Evolutionary conservation across 2,797 vertebrate species (phyloP).

Genomic region (Enteromius paludinosus): DNA sequence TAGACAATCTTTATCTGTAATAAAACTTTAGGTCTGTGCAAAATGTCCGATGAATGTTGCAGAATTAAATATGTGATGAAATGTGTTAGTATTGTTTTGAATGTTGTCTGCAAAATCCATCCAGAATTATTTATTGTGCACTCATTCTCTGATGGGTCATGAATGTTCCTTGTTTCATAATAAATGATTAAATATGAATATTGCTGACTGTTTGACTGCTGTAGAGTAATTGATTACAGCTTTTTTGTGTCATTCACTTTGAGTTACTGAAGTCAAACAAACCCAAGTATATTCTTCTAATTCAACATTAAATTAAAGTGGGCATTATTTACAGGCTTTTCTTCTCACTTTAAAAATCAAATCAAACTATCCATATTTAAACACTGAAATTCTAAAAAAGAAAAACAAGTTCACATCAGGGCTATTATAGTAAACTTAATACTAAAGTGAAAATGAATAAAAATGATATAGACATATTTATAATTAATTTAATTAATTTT

Average conservation of each 20-base stretch:
- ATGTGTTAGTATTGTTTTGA: not conserved
- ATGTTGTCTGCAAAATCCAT: not conserved
- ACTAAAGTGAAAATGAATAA: not conserved
- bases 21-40: not conserved
- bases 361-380: not conserved
- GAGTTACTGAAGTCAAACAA: too few relatives aligned
- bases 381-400: not conserved
- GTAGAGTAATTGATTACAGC: not conserved
- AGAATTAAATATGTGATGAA: not conserved
- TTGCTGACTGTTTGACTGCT: not conserved
- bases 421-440: not conserved
- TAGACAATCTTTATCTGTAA: not conserved
- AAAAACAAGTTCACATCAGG: not conserved
- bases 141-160: not conserved
- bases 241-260: not conserved
- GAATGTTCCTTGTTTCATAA: not conserved
- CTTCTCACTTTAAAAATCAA: not conserved
- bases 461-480: not conserved
- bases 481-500: not conserved
- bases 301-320: not conserved
- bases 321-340: not conserved
- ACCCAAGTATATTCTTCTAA: not conserved
- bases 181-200: not conserved
- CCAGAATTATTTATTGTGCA: not conserved
- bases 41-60: not conserved